These are phyloP conservation scores for Sylvia borin DNA, from an alignment of 2,797 vertebrate genomes.

Conservation along the genomic window DNA sequence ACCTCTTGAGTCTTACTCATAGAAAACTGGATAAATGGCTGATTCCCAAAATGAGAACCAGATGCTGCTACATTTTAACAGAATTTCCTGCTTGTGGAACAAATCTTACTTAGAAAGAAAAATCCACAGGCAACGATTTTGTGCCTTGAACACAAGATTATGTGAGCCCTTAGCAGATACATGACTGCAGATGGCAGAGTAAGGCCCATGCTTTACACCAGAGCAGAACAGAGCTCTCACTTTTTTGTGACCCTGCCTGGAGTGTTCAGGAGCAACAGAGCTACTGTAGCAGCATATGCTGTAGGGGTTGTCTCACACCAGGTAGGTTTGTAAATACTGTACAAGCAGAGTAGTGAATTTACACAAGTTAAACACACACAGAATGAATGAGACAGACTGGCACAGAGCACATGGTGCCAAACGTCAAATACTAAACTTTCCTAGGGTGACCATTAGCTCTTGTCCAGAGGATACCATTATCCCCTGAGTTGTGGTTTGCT, in stretches of 20 bases:
- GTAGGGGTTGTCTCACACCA: not conserved
- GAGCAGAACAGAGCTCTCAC: not conserved
- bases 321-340: not conserved
- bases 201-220: not conserved
- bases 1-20: not conserved
- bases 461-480: not conserved
- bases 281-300: not conserved
- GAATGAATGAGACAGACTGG: not conserved
- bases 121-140: not conserved
- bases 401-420: not conserved
- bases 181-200: not conserved
- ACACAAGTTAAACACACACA: not conserved
- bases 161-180: not conserved
- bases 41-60: slow-evolving; percentile 27
- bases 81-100: not conserved
- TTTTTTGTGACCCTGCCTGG: not conserved
- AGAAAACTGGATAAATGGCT: not conserved
- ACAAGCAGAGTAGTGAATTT: not conserved
- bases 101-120: not conserved
- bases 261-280: not conserved
- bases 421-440: not conserved
- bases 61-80: not conserved
- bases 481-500: not conserved
- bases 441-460: not conserved
- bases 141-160: not conserved